Evolutionary conservation across 2,797 vertebrate genomes (phyloP).

Genomic region (Pseudochirops cupreus): DNA sequence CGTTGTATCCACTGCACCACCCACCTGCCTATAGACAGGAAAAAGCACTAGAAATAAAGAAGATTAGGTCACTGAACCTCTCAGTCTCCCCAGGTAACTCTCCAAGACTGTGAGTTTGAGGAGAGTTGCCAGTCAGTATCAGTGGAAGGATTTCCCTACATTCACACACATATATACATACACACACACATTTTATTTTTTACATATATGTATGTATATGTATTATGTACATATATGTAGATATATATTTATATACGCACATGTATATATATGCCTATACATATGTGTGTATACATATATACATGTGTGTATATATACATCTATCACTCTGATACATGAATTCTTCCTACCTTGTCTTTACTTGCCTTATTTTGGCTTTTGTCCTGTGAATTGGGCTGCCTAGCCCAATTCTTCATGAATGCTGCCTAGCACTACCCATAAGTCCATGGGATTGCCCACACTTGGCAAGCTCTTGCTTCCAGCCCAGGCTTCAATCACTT

Average conservation of each 20-base stretch:
- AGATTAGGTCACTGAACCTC: not conserved
- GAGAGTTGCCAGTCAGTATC: not conserved
- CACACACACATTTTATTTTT: too few species aligned
- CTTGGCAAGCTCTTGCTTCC: not conserved
- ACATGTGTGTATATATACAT: too few species aligned
- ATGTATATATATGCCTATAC: not conserved
- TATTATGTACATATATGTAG: too few species aligned
- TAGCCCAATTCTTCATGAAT: not conserved
- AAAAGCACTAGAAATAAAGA: not conserved
- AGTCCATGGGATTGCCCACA: not conserved
- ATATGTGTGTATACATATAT: too few species aligned
- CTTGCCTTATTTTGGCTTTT: not conserved
- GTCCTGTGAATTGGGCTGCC: not conserved
- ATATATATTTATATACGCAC: accelerated
- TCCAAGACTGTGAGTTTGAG: not conserved
- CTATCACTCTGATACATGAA: not conserved
- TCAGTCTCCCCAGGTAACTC: not conserved
- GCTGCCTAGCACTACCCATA: not conserved
- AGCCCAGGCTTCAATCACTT: not conserved
- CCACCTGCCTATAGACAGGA: not conserved
- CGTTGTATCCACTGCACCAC: not conserved
- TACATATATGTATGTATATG: too few species aligned
- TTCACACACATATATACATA: too few species aligned
- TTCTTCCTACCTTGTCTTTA: not conserved
- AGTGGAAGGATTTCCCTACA: not conserved